Base-by-base conservation (phyloP, 2,888 invertebrate species). In the Himalopsyche tibetana region DNA sequence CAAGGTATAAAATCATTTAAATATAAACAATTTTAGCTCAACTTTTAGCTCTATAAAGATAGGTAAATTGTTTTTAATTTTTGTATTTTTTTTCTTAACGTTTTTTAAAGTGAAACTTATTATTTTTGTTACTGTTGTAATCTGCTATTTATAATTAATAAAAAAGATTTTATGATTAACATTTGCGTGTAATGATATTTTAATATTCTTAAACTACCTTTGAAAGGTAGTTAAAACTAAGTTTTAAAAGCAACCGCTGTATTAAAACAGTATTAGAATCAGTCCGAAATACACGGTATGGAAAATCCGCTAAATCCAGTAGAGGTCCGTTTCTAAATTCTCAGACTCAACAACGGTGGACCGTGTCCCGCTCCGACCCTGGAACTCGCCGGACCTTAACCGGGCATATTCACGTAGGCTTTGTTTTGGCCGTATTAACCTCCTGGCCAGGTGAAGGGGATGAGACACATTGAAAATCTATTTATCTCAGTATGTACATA, bases 381-480 rank as follows among this genome's bases (percentile, higher is more conserved):
- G 84, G 84, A 84, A 87, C 87, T 82, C 82, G 74, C 63, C 28
- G 63, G 63, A 63, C 63, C 63, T 19, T 63, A 28, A 11, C 63
- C 19, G 19, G 63, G 28, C 63, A 63, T 63, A 63, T 63, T 63
- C 63, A 19, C 63, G 63, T 63, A 63, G 63, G 63, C 63, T 63
- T 63, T 63, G 63, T 63, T 63, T 63, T 28, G 19, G 19, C 63
- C 63, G 63, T 63, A 63, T 63, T 63, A 63, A 63, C 63, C 63
- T 51, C 63, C 19, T 63, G 56, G 84, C 28, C 80, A 55, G 81
- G 84, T 36, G 40, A 12, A 51, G n/a, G 85, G 80, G 83, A 80
- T 82, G 63, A 63, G 63, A 85, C 83, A 89, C 87, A 87, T 86
- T 86, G 87, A 88, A 87, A 87, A 88, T 87, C 87, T 88, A 89